phyloP scores from a whole-genome alignment of 1,140 invertebrate species.

The Dendroctonus ponderosae region DNA sequence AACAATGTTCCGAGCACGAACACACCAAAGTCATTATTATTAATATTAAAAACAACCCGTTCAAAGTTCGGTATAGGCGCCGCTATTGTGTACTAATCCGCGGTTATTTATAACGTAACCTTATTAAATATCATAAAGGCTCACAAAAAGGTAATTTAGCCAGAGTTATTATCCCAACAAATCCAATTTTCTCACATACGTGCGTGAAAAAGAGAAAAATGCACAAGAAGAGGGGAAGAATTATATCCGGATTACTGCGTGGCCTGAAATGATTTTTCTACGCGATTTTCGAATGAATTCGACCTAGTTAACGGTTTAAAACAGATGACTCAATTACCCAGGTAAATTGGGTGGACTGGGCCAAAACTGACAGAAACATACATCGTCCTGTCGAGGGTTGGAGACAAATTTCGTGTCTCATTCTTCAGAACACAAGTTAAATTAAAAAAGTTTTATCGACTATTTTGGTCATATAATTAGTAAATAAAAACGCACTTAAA shows the following conservation, averaged over 20 bases:
- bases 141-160: conserved; percentile 24
- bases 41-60: conserved; percentile 16
- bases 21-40: not conserved
- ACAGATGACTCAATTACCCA: conserved; percentile 30
- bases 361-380: conserved; percentile 8
- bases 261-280: conserved; percentile 24
- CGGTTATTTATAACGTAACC: conserved; percentile 22
- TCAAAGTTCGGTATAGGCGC: conserved; percentile 4
- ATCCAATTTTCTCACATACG: conserved; percentile 20
- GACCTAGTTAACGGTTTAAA: conserved; percentile 28
- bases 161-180: conserved; percentile 22
- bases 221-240: conserved; percentile 1
- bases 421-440: not conserved
- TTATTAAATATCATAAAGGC: conserved; percentile 27
- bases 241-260: conserved; percentile 24
- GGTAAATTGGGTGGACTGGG: conserved; percentile 26
- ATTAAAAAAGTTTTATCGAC: not conserved
- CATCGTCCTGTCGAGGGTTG: conserved; percentile 17
- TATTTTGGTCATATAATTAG: too few relatives aligned
- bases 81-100: conserved; percentile 12
- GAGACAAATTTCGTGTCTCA: conserved; percentile 11
- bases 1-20: too few relatives aligned
- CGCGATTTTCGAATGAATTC: conserved; percentile 21
- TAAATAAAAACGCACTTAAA: too few relatives aligned
- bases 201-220: conserved; percentile 6